Evolutionary conservation across 2,797 vertebrate genomes (phyloP).

Genomic region (Hylomyscus alleni): DNA sequence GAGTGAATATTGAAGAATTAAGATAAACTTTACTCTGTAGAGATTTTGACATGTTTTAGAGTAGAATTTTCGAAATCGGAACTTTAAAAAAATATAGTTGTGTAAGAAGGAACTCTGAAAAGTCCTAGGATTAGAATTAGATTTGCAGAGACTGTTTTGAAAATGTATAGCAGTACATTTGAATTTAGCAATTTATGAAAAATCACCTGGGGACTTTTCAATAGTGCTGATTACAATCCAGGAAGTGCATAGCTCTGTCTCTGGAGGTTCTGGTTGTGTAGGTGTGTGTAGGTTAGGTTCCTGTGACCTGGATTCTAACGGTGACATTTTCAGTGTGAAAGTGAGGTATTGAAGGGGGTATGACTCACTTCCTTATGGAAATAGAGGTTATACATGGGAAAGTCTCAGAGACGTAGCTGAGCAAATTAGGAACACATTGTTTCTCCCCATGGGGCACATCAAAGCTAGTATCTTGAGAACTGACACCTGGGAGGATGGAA

Average conservation of each 20-base stretch:
- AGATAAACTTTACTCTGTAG: background rate
- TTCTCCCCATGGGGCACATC: background rate
- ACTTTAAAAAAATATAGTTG: background rate
- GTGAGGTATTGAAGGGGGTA: background rate
- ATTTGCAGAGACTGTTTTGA: background rate
- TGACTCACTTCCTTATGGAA: conserved; percentile 19
- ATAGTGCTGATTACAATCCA: background rate
- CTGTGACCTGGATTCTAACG: conserved; percentile 32
- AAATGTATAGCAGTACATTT: background rate
- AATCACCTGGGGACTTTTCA: background rate
- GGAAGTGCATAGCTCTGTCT: background rate
- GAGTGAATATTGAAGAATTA: conserved; percentile 22
- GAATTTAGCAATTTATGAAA: background rate
- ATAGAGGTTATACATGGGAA: background rate
- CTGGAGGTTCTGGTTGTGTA: conserved; percentile 5
- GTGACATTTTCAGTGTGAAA: background rate
- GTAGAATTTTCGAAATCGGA: background rate
- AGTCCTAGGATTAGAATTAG: background rate
- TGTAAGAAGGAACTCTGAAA: background rate
- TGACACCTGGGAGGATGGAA: background rate
- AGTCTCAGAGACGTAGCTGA: background rate
- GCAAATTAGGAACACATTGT: background rate
- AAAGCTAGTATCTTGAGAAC: background rate
- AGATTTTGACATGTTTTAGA: background rate
- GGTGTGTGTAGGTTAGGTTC: background rate